A percentile compares a stretch with the other conserved stretches of the same genome.
Conservation (phyloP, 2,113 vertebrate genomes). For the Ploceus nigricollis region DNA sequence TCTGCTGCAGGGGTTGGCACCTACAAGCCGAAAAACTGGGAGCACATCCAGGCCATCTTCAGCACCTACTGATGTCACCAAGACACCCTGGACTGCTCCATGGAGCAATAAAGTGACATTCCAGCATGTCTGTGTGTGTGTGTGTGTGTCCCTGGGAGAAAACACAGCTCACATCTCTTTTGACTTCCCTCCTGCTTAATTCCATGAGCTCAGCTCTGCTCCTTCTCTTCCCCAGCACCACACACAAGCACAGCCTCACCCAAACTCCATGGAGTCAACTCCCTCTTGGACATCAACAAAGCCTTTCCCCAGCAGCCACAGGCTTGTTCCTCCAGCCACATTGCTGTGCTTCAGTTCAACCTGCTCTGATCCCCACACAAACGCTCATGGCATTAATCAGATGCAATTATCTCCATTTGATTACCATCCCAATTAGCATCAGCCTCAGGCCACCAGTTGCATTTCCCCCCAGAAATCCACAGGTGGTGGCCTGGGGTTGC, state of each 20-base stretch:
- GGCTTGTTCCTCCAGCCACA: neutral
- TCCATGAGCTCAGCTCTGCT: neutral
- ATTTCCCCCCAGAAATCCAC: accelerated
- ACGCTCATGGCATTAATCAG: neutral
- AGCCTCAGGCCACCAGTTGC: neutral
- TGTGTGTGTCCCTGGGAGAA: neutral
- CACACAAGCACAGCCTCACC: neutral
- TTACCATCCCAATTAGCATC: neutral
- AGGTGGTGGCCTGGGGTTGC: neutral
- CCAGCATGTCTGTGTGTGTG: neutral
- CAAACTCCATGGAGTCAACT: neutral
- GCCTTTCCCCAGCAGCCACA: neutral
- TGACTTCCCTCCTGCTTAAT: neutral
- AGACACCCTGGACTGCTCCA: accelerated
- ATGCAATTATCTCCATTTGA: neutral
- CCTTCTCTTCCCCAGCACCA: neutral
- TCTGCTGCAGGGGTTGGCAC: constrained; percentile 29
- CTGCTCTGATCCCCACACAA: neutral
- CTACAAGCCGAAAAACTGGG: constrained; percentile 19
- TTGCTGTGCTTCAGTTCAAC: neutral
- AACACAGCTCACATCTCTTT: neutral
- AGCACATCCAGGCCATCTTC: constrained; percentile 63
- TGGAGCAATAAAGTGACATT: neutral
- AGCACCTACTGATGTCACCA: constrained; percentile 41
- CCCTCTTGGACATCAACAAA: too few relatives aligned